These are phyloP conservation scores for Sinhomidia bicolor DNA, from an alignment of 2,888 invertebrate genomes.

Conservation along the genomic window DNA sequence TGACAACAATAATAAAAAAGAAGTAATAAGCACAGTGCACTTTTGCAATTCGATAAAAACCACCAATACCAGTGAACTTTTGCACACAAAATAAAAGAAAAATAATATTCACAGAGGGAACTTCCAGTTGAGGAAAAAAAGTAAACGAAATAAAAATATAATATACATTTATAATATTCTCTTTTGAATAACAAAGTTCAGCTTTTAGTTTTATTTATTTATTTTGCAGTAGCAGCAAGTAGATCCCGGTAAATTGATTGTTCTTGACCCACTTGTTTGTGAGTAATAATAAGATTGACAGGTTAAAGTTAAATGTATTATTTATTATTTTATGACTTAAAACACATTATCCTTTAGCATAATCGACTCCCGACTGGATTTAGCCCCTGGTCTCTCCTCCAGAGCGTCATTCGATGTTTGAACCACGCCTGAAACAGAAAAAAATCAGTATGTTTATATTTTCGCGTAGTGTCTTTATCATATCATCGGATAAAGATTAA, in stretches of 20 bases:
- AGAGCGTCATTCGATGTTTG: conserved; percentile 81
- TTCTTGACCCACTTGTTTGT: conserved; percentile 11
- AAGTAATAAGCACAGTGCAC: too few species aligned
- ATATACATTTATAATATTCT: neutral
- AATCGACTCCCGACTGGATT: conserved; percentile 78
- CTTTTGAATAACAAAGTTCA: neutral
- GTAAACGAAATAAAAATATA: conserved; percentile 23
- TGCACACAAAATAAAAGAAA: neutral
- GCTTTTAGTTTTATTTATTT: too few species aligned
- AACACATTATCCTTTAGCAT: conserved; percentile 70
- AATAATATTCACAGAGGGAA: too few species aligned
- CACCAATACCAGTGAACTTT: too few species aligned
- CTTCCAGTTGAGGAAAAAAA: neutral
- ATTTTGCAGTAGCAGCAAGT: neutral
- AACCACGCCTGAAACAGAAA: conserved; percentile 82
- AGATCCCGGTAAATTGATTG: neutral
- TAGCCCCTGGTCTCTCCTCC: conserved; percentile 82
- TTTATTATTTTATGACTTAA: neutral
- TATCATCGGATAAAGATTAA: too few species aligned
- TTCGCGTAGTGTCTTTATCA: too few species aligned
- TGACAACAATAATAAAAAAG: too few species aligned
- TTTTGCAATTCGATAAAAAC: too few species aligned
- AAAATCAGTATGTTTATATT: neutral
- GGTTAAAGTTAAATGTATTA: neutral
- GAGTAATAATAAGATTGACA: conserved; percentile 24